Evolutionary conservation across 2,888 invertebrate species (phyloP).

Genomic region (Megaustenia siamemsis): DNA sequence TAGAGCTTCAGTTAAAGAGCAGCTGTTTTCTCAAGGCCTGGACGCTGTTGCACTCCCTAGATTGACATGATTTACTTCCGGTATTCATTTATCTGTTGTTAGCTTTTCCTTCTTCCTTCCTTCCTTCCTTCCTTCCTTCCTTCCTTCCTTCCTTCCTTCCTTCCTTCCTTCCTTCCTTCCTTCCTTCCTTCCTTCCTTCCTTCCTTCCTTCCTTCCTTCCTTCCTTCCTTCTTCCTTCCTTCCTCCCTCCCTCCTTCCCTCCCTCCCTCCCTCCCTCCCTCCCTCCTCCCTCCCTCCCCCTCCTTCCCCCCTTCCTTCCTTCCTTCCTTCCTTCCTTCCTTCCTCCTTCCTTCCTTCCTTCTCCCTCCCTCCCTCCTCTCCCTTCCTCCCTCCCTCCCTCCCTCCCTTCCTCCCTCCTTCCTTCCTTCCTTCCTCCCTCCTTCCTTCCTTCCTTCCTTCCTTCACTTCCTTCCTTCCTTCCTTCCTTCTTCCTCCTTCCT

Average conservation of each 20-base stretch:
- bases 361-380: slow-evolving; percentile 3
- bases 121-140: neutral
- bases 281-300: neutral
- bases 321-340: too few species aligned
- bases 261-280: neutral
- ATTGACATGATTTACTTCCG: too few species aligned
- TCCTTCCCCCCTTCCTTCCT: neutral
- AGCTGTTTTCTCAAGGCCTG: too few species aligned
- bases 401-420: slow-evolving; percentile 30
- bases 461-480: slow-evolving; percentile 12
- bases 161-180: neutral
- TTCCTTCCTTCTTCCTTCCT: neutral
- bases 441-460: slow-evolving; percentile 3
- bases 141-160: neutral
- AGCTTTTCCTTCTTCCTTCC: neutral
- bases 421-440: neutral
- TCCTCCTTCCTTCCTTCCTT: neutral
- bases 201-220: neutral
- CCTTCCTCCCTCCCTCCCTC: neutral
- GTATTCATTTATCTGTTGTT: too few species aligned
- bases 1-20: too few species aligned
- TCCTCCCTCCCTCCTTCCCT: neutral
- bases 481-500: slow-evolving; percentile 1
- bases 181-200: neutral
- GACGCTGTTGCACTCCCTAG: too few species aligned